Evolutionary conservation across 2,113 vertebrate genomes (phyloP), one percentile per base, ranked within the genome.

Genomic region (Phoxinus phoxinus): DNA sequence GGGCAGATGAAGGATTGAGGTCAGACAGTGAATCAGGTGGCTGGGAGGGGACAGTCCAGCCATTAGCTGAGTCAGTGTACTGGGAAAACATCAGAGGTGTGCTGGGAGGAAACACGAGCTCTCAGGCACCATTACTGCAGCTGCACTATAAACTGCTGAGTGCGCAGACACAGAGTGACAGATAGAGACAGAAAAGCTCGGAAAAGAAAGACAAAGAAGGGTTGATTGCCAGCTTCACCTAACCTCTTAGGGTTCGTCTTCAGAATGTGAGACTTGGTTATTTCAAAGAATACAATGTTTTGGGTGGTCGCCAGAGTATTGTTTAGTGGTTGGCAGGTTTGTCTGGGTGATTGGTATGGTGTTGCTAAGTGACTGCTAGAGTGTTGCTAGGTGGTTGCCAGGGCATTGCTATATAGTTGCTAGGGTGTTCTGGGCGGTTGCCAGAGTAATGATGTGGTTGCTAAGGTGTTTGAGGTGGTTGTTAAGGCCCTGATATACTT

Each of bases 61-160:
- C 77, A 48, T 75, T 58, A 71, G 84, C 85, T 88, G 89, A 86
- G 77, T 86, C 87, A 87, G 84, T 73, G 46, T 61, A 72, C 35
- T 35, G 73, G 76, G 44, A 48, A 78, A 61, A 76, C 58, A 59
- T 46, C 41, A n/a, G 53, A 80, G 56, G 81, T 83, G 85, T 67
- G 61, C 61, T 41, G 44, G 17, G n/a, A 51, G 80, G 80, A 86
- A 86, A 67, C 46, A 83, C 25, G 4, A 53, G 59, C 79, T 58
- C 84, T 78, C 3, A 56, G n/a, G 53, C 76, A 37, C 75, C 84
- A 75, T 85, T 84, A 85, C 73, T 37, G 84, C 84, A 81, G 83
- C 58, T 61, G 53, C 15, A 23, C 71, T 79, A 81, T n/a, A 25
- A 44, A 86, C 84, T 87, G 86, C 86, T 85, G 81, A 89, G 73